Evolutionary conservation across 37 sponge, comb jelly and placozoan species (phyloP).

Genomic region (Ephydatia muelleri): DNA sequence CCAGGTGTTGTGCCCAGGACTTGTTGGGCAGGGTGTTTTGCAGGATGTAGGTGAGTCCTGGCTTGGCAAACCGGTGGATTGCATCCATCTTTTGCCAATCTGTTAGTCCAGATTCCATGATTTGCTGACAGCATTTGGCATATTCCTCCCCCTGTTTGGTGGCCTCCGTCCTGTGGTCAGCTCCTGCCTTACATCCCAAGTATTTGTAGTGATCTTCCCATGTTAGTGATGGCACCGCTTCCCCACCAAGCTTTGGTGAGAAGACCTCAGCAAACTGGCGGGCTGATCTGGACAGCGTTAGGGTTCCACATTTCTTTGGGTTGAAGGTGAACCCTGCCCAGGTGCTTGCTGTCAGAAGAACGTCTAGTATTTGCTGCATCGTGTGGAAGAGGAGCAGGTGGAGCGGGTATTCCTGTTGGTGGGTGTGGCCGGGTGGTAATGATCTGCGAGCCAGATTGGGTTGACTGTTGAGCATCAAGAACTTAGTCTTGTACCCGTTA

Average conservation of each 20-base stretch:
- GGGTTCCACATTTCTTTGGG: conserved; percentile 33
- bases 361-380: conserved; percentile 7
- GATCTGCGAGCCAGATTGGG: no score
- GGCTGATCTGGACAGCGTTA: conserved; percentile 8
- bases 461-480: no score
- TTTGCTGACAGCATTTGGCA: background rate
- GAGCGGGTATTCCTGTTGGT: no score
- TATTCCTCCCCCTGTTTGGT: background rate
- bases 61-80: conserved; percentile 26
- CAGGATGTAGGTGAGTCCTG: conserved; percentile 14
- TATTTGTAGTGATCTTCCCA: conserved; percentile 34
- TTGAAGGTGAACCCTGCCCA: conserved; percentile 42
- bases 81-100: conserved; percentile 72
- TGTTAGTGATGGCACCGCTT: conserved; percentile 1
- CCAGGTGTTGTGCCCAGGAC: conserved; percentile 16
- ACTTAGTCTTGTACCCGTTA: no score
- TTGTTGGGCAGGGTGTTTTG: background rate
- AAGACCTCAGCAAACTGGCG: conserved; percentile 2
- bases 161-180: background rate
- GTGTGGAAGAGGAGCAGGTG: background rate
- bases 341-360: background rate
- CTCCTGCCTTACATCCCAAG: conserved; percentile 20
- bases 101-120: conserved; percentile 7
- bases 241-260: background rate
- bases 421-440: no score